Conservation (phyloP, 2,797 vertebrate genomes). For the Rhadinocentrus ornatus region DNA sequence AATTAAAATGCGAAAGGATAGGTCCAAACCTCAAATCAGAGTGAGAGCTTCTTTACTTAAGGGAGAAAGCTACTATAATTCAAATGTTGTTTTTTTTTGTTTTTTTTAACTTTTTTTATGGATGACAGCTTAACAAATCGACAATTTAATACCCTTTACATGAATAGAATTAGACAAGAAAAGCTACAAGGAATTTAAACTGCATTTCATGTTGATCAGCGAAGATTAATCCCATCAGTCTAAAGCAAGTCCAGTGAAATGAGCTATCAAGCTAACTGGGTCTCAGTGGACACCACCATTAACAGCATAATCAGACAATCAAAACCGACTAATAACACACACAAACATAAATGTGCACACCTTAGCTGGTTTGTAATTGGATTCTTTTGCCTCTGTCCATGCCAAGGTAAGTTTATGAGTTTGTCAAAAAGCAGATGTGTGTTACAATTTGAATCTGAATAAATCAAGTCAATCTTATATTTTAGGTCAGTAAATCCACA, state of each 20-base stretch:
- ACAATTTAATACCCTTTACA: background rate
- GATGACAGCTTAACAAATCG: too few relatives aligned
- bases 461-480: constrained; percentile 32
- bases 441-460: constrained; percentile 16
- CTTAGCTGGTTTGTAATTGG: background rate
- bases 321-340: constrained; percentile 32
- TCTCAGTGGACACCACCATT: constrained; percentile 39
- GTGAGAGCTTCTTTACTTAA: background rate
- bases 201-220: constrained; percentile 2
- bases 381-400: background rate
- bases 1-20: constrained; percentile 19
- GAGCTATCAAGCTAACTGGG: constrained; percentile 32
- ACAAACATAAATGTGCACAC: background rate
- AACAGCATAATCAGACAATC: constrained; percentile 54
- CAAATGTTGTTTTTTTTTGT: background rate
- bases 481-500: constrained; percentile 28
- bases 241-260: constrained; percentile 38
- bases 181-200: background rate
- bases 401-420: background rate
- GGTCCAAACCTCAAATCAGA: constrained; percentile 16
- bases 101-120: too few relatives aligned
- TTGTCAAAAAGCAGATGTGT: constrained; percentile 4
- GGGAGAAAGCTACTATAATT: background rate
- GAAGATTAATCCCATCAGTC: constrained; percentile 32
- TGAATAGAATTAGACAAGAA: background rate